phyloP scores from a whole-genome alignment of 2,888 invertebrate genomes.

The Zeuzera pyrina region DNA sequence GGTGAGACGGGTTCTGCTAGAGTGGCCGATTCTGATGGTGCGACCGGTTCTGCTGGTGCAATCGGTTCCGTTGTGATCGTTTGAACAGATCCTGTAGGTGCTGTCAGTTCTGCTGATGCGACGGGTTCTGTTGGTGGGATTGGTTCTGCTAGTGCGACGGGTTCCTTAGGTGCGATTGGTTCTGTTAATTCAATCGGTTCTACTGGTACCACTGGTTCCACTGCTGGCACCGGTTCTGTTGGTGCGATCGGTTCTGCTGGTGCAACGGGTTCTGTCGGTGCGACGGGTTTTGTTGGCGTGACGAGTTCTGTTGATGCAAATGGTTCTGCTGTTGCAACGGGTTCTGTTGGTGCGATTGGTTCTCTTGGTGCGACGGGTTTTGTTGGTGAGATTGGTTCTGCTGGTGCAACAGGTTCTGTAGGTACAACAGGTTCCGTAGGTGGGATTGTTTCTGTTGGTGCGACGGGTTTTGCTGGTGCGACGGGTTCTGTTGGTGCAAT shows the following conservation, averaged over 20 bases:
- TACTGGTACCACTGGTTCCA: neutral
- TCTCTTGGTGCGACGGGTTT: conserved; percentile 11
- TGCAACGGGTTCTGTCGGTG: neutral
- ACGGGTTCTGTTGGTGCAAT: neutral
- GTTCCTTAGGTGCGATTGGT: neutral
- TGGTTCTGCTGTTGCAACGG: neutral
- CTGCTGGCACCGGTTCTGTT: neutral
- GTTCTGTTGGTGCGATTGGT: conserved; percentile 6
- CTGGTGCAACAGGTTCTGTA: conserved; percentile 2
- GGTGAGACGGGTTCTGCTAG: conserved; percentile 12
- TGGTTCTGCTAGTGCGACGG: neutral
- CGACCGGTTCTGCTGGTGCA: conserved; percentile 3
- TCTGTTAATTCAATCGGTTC: no score
- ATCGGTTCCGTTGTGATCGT: neutral
- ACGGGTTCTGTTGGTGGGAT: neutral
- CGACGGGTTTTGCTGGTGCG: conserved; percentile 1
- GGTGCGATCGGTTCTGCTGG: neutral
- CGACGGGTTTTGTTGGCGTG: neutral
- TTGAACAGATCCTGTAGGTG: no score
- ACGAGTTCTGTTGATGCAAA: neutral
- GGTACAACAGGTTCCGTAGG: neutral
- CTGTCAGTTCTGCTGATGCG: neutral
- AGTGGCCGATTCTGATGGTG: conserved; percentile 4
- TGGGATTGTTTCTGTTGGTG: conserved; percentile 1
- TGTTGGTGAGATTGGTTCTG: conserved; percentile 3